Base-by-base conservation (phyloP, 2,888 invertebrate species). In the Amphiduros pacificus region DNA sequence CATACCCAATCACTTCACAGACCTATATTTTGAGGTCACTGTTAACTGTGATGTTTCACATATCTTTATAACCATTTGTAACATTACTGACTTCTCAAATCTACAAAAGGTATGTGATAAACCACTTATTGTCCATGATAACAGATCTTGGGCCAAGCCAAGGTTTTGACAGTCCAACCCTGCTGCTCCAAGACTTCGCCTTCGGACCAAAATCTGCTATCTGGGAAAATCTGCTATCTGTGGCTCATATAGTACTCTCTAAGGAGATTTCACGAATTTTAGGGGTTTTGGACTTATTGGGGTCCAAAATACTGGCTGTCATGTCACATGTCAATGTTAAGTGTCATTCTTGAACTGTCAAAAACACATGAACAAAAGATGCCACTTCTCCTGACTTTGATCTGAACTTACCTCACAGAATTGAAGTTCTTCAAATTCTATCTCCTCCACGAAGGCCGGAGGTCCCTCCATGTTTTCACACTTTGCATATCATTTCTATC, bases 361-460 rank as follows among this genome's bases (percentile, higher is more conserved):
- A n/a, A n/a, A n/a, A n/a, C n/a, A n/a, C n/a, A n/a, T n/a, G n/a
- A n/a, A n/a, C n/a, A n/a, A n/a, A n/a, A n/a, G n/a, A n/a, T n/a
- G n/a, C n/a, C n/a, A n/a, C n/a, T n/a, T n/a, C n/a, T n/a, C n/a
- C n/a, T n/a, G n/a, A n/a, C n/a, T n/a, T n/a, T n/a, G n/a, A n/a
- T n/a, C n/a, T n/a, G 49, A 27, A 28, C 60, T 28, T 51, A 78
- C 80, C 77, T 79, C 78, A 44, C 73, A 65, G 61, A 79, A 77
- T 31, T 73, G 67, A 17, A 80, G 70, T 63, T 79, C 79, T 24
- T 70, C 64, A 54, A 72, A 74, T 52, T 78, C 76, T 11, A 80
- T 79, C 66, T 79, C 79, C 58, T 79, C 80, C 26, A 55, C 55
- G 26, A 41, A 55, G 6, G 31, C 32, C 20, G 40, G 41, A 40